Conservation (phyloP, 2,888 invertebrate species). For the Nephrotoma appendiculata region DNA sequence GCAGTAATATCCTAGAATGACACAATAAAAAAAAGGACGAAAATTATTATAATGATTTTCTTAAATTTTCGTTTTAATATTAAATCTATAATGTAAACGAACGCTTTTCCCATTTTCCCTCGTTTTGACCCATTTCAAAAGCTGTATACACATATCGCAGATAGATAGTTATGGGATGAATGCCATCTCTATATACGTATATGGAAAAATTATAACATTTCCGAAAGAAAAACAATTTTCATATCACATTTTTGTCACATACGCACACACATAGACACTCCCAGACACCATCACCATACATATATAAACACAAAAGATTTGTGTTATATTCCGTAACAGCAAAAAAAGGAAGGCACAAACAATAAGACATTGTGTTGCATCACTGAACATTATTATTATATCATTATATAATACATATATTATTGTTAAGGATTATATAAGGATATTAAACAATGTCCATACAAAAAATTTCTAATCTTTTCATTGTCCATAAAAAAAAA, state of each 20-base stretch:
- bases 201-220: neutral
- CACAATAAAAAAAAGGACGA: neutral
- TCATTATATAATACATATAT: neutral
- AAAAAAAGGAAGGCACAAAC: neutral
- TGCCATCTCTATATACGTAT: neutral
- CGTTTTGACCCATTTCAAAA: neutral
- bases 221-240: neutral
- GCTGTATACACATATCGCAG: neutral
- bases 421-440: constrained; percentile 1
- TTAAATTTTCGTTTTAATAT: neutral
- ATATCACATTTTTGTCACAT: neutral
- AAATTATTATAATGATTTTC: neutral
- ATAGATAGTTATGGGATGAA: neutral
- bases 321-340: neutral
- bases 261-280: neutral
- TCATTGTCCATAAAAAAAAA: neutral
- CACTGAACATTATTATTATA: constrained; percentile 1
- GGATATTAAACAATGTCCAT: neutral
- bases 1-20: constrained; percentile 2
- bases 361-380: constrained; percentile 1
- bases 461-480: neutral
- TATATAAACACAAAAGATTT: neutral
- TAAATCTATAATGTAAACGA: neutral
- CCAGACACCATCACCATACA: neutral
- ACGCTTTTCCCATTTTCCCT: neutral